phyloP scores from a whole-genome alignment of 2,888 invertebrate species.

The Drosophila macrospina region DNA sequence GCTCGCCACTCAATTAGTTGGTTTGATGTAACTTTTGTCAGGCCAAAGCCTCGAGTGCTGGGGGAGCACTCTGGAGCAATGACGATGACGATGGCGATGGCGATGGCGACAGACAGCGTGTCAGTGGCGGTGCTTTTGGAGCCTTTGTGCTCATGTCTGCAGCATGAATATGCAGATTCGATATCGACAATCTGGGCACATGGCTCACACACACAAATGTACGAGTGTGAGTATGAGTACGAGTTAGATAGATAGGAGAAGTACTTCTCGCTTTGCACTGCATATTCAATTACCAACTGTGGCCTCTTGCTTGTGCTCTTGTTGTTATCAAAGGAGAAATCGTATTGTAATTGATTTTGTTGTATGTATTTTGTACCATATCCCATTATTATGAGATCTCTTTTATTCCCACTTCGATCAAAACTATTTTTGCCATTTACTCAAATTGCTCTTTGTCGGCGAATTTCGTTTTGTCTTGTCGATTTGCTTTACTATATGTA shows the following conservation, averaged over 20 bases:
- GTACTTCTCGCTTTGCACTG: slow-evolving; percentile 51
- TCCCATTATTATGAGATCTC: slow-evolving; percentile 55
- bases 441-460: slow-evolving; percentile 61
- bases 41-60: slow-evolving; percentile 40
- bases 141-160: slow-evolving; percentile 70
- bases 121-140: slow-evolving; percentile 76
- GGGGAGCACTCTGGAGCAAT: slow-evolving; percentile 35
- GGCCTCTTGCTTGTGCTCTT: slow-evolving; percentile 37
- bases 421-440: slow-evolving; percentile 59
- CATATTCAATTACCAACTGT: slow-evolving; percentile 69
- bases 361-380: slow-evolving; percentile 51
- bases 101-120: slow-evolving; percentile 71
- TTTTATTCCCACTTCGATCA: slow-evolving; percentile 56
- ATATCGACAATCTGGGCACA: slow-evolving; percentile 51
- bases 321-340: slow-evolving; percentile 72
- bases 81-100: slow-evolving; percentile 3
- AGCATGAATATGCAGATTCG: slow-evolving; percentile 78
- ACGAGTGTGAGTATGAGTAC: not conserved
- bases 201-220: slow-evolving; percentile 21
- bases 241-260: slow-evolving; percentile 16
- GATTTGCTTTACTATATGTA: too few species aligned
- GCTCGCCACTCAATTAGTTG: slow-evolving; percentile 79
- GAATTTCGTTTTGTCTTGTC: slow-evolving; percentile 41
- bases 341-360: slow-evolving; percentile 74
- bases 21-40: slow-evolving; percentile 79